Conservation (phyloP, 1,140 invertebrate species). For the Samia ricini region DNA sequence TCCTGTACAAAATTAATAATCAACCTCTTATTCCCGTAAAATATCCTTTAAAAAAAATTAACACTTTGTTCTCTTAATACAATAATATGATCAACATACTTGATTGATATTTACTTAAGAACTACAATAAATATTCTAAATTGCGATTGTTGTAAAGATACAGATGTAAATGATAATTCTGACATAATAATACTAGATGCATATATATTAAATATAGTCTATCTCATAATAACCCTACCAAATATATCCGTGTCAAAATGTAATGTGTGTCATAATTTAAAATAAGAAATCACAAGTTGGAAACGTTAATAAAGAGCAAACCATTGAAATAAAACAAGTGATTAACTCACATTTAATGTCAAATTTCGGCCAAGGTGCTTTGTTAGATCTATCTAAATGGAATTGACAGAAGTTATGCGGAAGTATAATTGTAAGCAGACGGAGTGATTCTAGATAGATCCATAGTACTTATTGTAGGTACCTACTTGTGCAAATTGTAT, state of each 20-base stretch:
- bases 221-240: too few relatives aligned
- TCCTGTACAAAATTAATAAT: too few relatives aligned
- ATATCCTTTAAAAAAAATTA: too few relatives aligned
- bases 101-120: too few relatives aligned
- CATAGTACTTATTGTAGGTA: not conserved
- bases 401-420: constrained; percentile 10
- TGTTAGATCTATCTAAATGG: not conserved
- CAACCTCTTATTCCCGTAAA: too few relatives aligned
- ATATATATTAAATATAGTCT: too few relatives aligned
- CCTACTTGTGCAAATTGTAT: not conserved
- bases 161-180: too few relatives aligned
- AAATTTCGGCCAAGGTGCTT: not conserved
- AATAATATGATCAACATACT: too few relatives aligned
- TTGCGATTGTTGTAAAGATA: too few relatives aligned
- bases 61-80: too few relatives aligned
- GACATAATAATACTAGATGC: too few relatives aligned
- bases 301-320: not conserved
- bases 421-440: constrained; percentile 1
- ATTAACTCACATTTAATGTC: not conserved
- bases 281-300: not conserved
- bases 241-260: not conserved
- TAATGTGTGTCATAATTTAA: not conserved
- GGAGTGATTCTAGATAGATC: constrained; percentile 2
- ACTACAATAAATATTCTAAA: too few relatives aligned
- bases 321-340: not conserved